Conservation (phyloP, 1,140 invertebrate genomes). For the Neelides sp. region DNA sequence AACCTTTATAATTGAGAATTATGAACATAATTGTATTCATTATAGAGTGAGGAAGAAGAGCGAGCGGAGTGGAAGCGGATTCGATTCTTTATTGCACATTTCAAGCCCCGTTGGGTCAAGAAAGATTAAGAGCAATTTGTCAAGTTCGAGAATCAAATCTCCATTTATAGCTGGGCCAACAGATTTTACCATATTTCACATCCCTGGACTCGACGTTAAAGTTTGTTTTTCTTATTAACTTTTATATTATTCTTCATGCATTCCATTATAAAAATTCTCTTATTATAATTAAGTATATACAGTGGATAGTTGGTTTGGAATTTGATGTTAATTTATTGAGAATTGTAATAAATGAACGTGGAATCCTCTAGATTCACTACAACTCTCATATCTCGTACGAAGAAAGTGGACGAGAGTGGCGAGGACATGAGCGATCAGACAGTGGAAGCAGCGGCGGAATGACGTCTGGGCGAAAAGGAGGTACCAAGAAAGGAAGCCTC, state of each 20-base stretch:
- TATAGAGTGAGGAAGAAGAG: conserved; percentile 25
- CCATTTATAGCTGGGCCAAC: conserved; percentile 42
- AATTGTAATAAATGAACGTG: too few species aligned
- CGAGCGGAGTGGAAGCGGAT: conserved; percentile 25
- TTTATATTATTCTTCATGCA: conserved; percentile 12
- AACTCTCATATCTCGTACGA: conserved; percentile 66
- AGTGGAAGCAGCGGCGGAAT: conserved; percentile 22
- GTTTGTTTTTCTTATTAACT: conserved; percentile 37
- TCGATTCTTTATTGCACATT: conserved; percentile 20
- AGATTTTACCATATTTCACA: conserved; percentile 80
- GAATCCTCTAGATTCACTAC: conserved; percentile 54
- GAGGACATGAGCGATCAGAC: conserved; percentile 27
- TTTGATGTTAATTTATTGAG: too few species aligned
- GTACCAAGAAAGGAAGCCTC: conserved; percentile 77
- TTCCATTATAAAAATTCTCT: too few species aligned
- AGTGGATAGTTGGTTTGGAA: too few species aligned
- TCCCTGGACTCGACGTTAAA: conserved; percentile 88
- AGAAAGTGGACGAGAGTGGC: conserved; percentile 37
- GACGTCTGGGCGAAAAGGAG: conserved; percentile 30
- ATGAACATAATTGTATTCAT: neutral
- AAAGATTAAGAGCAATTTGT: conserved; percentile 31
- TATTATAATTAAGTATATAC: too few species aligned
- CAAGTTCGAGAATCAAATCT: conserved; percentile 32
- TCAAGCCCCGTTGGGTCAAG: conserved; percentile 22
- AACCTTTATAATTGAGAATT: too few species aligned